A percentile compares a stretch with the other conserved stretches of the same genome.
These are phyloP conservation scores for Philhelius pedissequus DNA, from an alignment of 2,888 invertebrate species.

Conservation along the genomic window DNA sequence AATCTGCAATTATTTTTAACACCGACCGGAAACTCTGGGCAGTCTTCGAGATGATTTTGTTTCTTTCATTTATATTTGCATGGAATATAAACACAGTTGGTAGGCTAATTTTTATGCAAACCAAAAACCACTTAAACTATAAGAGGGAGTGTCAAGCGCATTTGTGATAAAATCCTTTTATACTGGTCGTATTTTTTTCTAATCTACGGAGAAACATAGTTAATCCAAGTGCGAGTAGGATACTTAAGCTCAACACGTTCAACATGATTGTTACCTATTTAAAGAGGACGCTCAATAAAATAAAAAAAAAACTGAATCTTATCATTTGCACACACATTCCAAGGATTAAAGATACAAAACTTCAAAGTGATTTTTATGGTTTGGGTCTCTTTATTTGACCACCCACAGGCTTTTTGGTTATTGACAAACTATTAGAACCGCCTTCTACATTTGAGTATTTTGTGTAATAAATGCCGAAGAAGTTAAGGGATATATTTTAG, in stretches of 20 bases:
- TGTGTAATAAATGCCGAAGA: neutral
- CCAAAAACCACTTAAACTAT: neutral
- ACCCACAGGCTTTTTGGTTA: neutral
- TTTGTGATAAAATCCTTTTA: neutral
- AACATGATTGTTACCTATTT: neutral
- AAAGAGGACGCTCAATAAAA: neutral
- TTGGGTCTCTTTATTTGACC: neutral
- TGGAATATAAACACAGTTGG: neutral
- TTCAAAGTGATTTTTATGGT: neutral
- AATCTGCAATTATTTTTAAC: constrained; percentile 53
- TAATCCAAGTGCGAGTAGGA: neutral
- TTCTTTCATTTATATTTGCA: neutral
- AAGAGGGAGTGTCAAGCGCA: neutral
- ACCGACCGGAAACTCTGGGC: constrained; percentile 53
- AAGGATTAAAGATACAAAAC: neutral
- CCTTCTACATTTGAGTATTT: neutral
- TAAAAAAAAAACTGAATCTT: neutral
- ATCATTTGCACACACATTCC: neutral
- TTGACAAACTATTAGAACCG: neutral
- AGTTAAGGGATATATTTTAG: too few relatives aligned
- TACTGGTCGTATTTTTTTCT: neutral
- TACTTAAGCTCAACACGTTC: neutral
- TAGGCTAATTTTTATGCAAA: neutral
- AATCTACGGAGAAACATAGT: neutral
- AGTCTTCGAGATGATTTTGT: constrained; percentile 19